Evolutionary conservation across 2,888 invertebrate species (phyloP), one percentile per base, ranked within the genome.

Genomic region (Cataglyphis altisquamis): DNA sequence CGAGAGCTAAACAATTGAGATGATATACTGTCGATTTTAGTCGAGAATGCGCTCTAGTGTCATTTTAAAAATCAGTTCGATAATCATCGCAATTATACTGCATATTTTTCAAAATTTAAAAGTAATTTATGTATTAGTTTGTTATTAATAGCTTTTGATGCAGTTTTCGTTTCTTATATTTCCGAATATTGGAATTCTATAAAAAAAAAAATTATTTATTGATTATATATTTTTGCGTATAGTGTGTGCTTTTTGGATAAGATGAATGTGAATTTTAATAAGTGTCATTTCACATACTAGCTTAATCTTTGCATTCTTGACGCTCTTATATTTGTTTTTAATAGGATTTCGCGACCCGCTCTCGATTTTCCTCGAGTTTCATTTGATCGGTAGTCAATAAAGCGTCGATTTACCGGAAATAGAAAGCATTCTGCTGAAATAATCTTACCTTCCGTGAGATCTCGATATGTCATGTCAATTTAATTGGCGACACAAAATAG

Each of bases 1-100:
- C 67, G 77, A 77, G 55, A 77, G 77, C 77, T n/a, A 67, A 57
- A 57, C 77, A 39, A 77, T 57, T n/a, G 77, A 57, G 55, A 41
- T 55, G 32, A 66, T 67, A 52, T 52, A n/a, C n/a, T 18, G 6
- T 48, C 52, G 52, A 48, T 18, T 48, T 3, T 45, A 29, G 74
- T 36, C 29, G 66, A 39, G 29, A n/a, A 36, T 32, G 25, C n/a
- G 45, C n/a, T 52, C 62, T 45, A 25, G n/a, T 77, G 52, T 77
- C 67, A 67, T 77, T 77, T 10, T 57, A 67, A 57, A n/a, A n/a
- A n/a, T 18, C 64, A 39, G n/a, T 57, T 29, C 41, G 9, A 36
- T 63, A 18, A 39, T 36, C 41, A 21, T 39, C 6, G 32, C 32
- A 36, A 36, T 36, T 36, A 36, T 36, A 6, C 32, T 36, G 32